Conservation (phyloP, 1,140 invertebrate species). For the Yoshiicerus persimilis region DNA sequence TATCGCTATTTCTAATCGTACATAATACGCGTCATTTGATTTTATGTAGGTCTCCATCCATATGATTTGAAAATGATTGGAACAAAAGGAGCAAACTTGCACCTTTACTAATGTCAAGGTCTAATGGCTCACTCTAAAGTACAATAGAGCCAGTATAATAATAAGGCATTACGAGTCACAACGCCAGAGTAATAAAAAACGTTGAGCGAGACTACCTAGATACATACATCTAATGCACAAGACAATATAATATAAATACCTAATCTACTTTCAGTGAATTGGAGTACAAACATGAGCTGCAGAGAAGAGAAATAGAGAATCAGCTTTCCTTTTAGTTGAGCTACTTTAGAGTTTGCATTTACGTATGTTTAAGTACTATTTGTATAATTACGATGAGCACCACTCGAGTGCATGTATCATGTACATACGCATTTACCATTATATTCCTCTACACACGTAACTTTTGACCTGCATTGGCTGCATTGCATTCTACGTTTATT, state of each 20-base stretch:
- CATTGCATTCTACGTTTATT: background rate
- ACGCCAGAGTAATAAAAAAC: background rate
- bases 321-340: background rate
- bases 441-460: background rate
- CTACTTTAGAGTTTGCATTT: background rate
- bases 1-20: background rate
- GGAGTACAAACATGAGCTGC: background rate
- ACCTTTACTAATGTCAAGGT: background rate
- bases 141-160: background rate
- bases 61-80: background rate
- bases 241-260: background rate
- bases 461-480: background rate
- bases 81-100: background rate
- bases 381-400: background rate
- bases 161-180: background rate
- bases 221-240: background rate
- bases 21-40: background rate
- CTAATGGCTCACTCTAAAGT: background rate
- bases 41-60: background rate
- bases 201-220: too few species aligned
- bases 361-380: background rate
- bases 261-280: background rate
- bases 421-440: background rate
- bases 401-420: background rate
- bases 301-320: background rate